Percentiles rank a stretch among this genome's conserved stretches.
These are phyloP conservation scores for Idaea aversata DNA, from an alignment of 2,888 invertebrate species.

Conservation along the genomic window DNA sequence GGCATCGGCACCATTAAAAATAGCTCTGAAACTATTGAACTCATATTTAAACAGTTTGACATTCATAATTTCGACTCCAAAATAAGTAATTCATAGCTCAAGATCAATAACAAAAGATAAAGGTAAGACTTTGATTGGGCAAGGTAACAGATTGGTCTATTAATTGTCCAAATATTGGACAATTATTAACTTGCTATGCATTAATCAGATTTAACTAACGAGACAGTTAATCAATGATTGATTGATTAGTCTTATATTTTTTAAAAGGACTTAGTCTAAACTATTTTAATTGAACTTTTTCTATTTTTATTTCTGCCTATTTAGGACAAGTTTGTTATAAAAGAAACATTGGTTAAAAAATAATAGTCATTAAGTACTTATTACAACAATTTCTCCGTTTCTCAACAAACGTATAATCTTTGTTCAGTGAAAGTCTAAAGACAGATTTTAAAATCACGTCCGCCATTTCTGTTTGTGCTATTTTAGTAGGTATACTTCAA, in stretches of 20 bases:
- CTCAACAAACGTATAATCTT: not conserved
- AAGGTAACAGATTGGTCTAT: not conserved
- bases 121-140: not conserved
- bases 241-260: not conserved
- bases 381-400: conserved; percentile 4
- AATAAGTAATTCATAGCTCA: not conserved
- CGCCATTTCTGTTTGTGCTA: not conserved
- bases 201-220: not conserved
- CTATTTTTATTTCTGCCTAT: no score
- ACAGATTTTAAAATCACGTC: conserved; percentile 6
- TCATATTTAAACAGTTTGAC: not conserved
- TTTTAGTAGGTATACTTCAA: conserved; percentile 4
- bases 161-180: not conserved
- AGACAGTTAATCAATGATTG: not conserved
- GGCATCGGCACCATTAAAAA: no score
- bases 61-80: not conserved
- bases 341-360: no score
- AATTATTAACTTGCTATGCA: conserved; percentile 2
- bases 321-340: no score
- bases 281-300: no score
- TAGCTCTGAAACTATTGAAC: no score
- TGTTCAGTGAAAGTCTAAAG: conserved; percentile 12
- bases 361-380: not conserved
- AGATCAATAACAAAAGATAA: not conserved
- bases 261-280: no score